phyloP scores from a whole-genome alignment of 2,113 vertebrate species.

The rabbit (Oryctolagus cuniculus) region mOryCun1.1 NC_091434.1:37825501-37826000 shows the following conservation, averaged over 20 bases:
- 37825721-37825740: too few relatives aligned
- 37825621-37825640: neutral
- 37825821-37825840: too few relatives aligned
- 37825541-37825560: neutral
- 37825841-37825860: too few relatives aligned
- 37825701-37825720: too few relatives aligned
- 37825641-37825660: neutral
- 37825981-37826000: neutral
- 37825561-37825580: neutral
- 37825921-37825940: neutral
- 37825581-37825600: neutral
- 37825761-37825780: too few relatives aligned
- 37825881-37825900: slow-evolving; percentile 5
- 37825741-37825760: too few relatives aligned
- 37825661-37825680: neutral
- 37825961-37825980: neutral
- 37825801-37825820: too few relatives aligned
- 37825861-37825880: neutral
- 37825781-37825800: too few relatives aligned
- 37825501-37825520: neutral
- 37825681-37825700: too few relatives aligned
- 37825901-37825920: neutral
- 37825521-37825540: neutral
- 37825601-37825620: neutral
- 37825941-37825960: neutral